Evolutionary conservation across 2,888 invertebrate species (phyloP).

Genomic region (Caenorhabditis sp.): DNA sequence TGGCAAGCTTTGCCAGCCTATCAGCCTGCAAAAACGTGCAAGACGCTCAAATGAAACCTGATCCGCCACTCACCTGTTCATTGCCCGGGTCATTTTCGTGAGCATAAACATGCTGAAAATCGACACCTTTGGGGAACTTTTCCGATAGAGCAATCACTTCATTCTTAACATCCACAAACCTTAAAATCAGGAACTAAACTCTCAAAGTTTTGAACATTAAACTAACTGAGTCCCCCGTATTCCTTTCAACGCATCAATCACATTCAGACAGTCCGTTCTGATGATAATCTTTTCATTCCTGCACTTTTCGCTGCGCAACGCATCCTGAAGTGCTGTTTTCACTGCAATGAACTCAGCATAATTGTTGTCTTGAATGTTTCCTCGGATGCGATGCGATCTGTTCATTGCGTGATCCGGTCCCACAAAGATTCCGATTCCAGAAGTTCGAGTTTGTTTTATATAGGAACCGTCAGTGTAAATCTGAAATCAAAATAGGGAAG

Average conservation of each 20-base stretch:
- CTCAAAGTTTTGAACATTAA: neutral
- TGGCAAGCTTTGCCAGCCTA: slow-evolving; percentile 37
- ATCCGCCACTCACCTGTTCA: slow-evolving; percentile 34
- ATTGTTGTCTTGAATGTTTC: slow-evolving; percentile 45
- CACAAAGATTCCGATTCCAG: slow-evolving; percentile 59
- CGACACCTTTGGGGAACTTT: slow-evolving; percentile 52
- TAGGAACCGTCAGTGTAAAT: slow-evolving; percentile 63
- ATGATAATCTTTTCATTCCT: slow-evolving; percentile 47
- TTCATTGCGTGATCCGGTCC: slow-evolving; percentile 58
- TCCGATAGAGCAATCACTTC: slow-evolving; percentile 19
- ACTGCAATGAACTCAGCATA: slow-evolving; percentile 57
- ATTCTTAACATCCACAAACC: slow-evolving; percentile 14
- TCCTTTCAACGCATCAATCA: slow-evolving; percentile 44
- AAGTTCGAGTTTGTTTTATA: slow-evolving; percentile 2
- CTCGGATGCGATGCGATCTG: slow-evolving; percentile 56
- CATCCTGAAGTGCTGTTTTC: slow-evolving; percentile 42
- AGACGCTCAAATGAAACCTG: neutral
- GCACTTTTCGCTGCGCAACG: slow-evolving; percentile 18
- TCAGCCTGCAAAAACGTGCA: slow-evolving; percentile 32
- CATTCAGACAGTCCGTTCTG: slow-evolving; percentile 55
- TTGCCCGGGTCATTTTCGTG: slow-evolving; percentile 63
- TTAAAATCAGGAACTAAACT: slow-evolving; percentile 2
- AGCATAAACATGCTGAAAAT: slow-evolving; percentile 63
- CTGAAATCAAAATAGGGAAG: slow-evolving; percentile 13
- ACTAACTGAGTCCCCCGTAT: slow-evolving; percentile 4